These are phyloP conservation scores for Pelobates cultripes DNA, from an alignment of 2,797 vertebrate genomes.

Conservation along the genomic window DNA sequence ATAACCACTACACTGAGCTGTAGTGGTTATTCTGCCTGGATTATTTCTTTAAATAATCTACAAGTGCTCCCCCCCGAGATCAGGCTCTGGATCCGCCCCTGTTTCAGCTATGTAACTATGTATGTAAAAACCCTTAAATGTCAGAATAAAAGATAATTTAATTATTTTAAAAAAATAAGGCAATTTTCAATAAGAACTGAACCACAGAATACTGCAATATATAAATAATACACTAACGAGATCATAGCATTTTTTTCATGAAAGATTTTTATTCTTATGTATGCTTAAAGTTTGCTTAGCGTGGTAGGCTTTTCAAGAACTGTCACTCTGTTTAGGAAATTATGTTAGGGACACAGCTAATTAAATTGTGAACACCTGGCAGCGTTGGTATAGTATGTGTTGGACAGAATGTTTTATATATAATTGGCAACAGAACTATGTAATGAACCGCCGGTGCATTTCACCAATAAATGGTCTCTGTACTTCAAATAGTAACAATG, in stretches of 20 bases:
- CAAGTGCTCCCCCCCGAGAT: too few species aligned
- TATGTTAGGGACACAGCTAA: neutral
- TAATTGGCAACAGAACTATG: neutral
- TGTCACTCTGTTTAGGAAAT: neutral
- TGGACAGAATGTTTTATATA: neutral
- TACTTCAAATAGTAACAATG: neutral
- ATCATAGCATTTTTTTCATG: neutral
- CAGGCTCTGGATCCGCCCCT: too few species aligned
- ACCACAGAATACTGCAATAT: neutral
- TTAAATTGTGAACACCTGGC: conserved; percentile 11
- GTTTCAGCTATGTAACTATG: too few species aligned
- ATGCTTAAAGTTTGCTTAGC: neutral
- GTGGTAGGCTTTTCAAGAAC: neutral
- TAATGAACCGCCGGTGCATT: neutral
- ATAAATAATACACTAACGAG: neutral
- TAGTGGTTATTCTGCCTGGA: too few species aligned
- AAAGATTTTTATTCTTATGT: neutral
- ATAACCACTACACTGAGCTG: too few species aligned
- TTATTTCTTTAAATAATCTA: too few species aligned
- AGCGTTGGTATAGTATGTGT: neutral
- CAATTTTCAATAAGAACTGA: neutral
- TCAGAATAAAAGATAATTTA: neutral
- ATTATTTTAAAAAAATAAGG: neutral
- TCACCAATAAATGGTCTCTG: neutral
- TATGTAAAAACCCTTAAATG: too few species aligned